These are phyloP conservation scores for Scylla paramamosain DNA, from an alignment of 1,140 invertebrate species.

Conservation along the genomic window DNA sequence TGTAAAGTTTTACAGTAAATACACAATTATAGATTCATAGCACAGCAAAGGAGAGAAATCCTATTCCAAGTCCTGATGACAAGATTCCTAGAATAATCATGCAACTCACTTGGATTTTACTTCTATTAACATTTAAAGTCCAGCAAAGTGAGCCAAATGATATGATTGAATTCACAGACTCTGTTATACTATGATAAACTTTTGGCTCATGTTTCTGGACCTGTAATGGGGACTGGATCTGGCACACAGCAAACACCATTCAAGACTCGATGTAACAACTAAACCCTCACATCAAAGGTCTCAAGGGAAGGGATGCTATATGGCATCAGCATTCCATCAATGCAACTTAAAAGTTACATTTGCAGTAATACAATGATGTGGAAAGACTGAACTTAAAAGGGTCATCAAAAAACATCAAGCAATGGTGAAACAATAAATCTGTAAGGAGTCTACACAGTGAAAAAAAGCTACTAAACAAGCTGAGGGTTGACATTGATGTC, in stretches of 20 bases:
- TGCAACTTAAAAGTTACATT: neutral
- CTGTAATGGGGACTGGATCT: neutral
- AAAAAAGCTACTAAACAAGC: neutral
- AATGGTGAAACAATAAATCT: neutral
- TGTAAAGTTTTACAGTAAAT: conserved; percentile 45
- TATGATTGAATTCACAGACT: neutral
- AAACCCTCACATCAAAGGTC: conserved; percentile 30
- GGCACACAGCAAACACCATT: neutral
- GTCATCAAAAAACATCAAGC: neutral
- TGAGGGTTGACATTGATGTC: neutral
- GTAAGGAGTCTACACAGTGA: neutral
- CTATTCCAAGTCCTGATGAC: neutral
- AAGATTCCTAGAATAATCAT: neutral
- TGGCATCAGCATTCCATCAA: neutral
- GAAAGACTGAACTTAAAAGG: neutral
- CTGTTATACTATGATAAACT: neutral
- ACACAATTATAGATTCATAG: neutral
- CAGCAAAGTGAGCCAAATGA: neutral
- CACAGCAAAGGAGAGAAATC: neutral
- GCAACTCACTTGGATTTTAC: neutral
- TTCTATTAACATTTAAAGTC: neutral
- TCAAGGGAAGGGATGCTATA: neutral
- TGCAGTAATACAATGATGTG: neutral
- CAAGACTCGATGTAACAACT: neutral
- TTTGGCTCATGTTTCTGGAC: neutral